Percentiles rank a stretch among this genome's conserved stretches.
phyloP scores from a whole-genome alignment of 1,140 invertebrate genomes.

The Hestina assimilis region DNA sequence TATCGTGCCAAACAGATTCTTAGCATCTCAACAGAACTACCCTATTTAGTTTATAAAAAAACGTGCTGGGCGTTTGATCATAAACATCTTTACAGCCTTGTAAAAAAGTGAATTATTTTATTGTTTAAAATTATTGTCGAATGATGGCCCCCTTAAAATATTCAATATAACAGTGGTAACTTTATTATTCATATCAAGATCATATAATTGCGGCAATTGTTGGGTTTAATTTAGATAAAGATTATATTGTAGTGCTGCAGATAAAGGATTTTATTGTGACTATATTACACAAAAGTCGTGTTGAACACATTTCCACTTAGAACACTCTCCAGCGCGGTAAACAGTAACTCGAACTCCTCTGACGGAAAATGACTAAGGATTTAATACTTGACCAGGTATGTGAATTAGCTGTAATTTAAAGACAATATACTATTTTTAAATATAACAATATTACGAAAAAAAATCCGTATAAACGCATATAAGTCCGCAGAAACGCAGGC shows the following conservation, averaged over 20 bases:
- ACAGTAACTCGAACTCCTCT: conserved; percentile 24
- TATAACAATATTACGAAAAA: too few species aligned
- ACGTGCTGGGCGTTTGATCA: conserved; percentile 32
- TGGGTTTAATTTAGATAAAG: conserved; percentile 67
- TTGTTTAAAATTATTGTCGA: conserved; percentile 33
- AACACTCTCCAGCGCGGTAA: conserved; percentile 40
- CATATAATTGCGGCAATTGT: conserved; percentile 48
- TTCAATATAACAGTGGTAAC: conserved; percentile 35
- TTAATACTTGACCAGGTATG: conserved; percentile 48
- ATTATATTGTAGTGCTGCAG: conserved; percentile 55
- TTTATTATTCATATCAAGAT: conserved; percentile 45
- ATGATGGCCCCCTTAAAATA: conserved; percentile 34
- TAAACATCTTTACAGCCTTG: conserved; percentile 36
- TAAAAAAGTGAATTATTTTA: conserved; percentile 62
- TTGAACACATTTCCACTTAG: conserved; percentile 38
- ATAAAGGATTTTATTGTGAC: conserved; percentile 66
- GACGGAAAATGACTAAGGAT: conserved; percentile 43
- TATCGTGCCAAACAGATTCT: conserved; percentile 42
- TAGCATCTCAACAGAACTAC: conserved; percentile 25
- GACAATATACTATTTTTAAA: too few species aligned
- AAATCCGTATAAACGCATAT: too few species aligned
- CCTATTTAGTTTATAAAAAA: conserved; percentile 33
- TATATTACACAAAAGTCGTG: conserved; percentile 50
- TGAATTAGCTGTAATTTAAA: too few species aligned
- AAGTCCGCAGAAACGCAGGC: too few species aligned